Evolutionary conservation across 2,888 invertebrate species (phyloP).

Genomic region (Mesoligia furuncula): DNA sequence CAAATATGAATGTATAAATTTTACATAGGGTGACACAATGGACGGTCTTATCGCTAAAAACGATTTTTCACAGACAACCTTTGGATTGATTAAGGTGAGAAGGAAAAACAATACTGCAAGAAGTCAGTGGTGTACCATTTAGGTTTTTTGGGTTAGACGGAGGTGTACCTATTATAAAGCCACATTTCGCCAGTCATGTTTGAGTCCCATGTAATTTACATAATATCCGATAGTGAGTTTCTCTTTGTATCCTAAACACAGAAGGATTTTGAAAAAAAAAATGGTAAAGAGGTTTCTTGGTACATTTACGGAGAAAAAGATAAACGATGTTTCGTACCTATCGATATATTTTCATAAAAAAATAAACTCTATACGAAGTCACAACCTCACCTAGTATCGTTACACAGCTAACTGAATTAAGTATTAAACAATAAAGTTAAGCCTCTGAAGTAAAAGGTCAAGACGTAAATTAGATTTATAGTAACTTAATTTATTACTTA

Average conservation of each 20-base stretch:
- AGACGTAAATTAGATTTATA: conserved; percentile 54
- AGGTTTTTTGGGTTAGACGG: no score
- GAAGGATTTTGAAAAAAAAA: no score
- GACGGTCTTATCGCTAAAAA: no score
- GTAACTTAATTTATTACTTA: conserved; percentile 68
- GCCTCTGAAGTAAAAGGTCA: conserved; percentile 46
- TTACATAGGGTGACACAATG: no score
- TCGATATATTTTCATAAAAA: background rate
- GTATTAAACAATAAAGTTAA: conserved; percentile 39
- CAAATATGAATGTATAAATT: no score
- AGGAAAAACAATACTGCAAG: no score
- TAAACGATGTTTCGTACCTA: background rate
- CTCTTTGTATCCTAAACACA: background rate
- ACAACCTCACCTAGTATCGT: background rate
- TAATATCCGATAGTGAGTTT: background rate
- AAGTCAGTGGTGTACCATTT: no score
- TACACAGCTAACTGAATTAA: conserved; percentile 22
- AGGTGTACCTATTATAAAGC: background rate
- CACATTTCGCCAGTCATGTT: background rate
- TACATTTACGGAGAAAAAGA: background rate
- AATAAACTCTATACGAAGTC: background rate
- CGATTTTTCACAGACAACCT: no score
- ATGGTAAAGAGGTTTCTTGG: background rate
- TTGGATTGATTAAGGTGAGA: no score
- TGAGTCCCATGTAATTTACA: background rate